Conservation (phyloP, 2,113 vertebrate species). For the Psophia crepitans region DNA sequence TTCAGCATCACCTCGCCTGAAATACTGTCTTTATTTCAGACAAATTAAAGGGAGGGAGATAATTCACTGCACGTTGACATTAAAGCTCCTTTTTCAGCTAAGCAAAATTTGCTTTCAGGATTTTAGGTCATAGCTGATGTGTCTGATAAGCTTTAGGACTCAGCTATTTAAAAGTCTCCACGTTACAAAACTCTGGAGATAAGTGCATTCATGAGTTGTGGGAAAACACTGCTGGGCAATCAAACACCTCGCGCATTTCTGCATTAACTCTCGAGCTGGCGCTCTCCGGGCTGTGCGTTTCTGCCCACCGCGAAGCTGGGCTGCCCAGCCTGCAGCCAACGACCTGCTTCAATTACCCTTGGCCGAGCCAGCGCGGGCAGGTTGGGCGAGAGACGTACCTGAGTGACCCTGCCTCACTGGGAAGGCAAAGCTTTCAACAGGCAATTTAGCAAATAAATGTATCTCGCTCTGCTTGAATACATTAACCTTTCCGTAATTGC, state of each 20-base stretch:
- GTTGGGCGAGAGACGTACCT: neutral
- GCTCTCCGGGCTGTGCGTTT: neutral
- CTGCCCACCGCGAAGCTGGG: neutral
- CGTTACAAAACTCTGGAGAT: neutral
- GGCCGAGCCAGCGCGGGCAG: neutral
- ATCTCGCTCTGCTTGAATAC: neutral
- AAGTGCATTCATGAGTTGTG: neutral
- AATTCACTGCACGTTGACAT: neutral
- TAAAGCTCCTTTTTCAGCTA: neutral
- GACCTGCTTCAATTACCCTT: neutral
- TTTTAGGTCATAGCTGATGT: constrained; percentile 10
- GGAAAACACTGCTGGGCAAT: neutral
- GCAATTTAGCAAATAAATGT: neutral
- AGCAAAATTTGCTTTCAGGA: neutral
- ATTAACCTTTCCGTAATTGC: neutral
- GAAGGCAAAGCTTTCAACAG: neutral
- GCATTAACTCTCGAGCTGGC: neutral
- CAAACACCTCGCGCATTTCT: neutral
- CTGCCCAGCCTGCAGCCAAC: neutral
- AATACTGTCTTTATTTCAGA: neutral
- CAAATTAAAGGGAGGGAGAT: neutral
- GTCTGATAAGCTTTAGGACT: constrained; percentile 26
- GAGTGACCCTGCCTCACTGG: neutral
- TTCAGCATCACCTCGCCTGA: neutral
- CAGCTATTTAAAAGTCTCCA: neutral